phyloP scores from a whole-genome alignment of 2,888 invertebrate genomes.

The Brenthis hecate region DNA sequence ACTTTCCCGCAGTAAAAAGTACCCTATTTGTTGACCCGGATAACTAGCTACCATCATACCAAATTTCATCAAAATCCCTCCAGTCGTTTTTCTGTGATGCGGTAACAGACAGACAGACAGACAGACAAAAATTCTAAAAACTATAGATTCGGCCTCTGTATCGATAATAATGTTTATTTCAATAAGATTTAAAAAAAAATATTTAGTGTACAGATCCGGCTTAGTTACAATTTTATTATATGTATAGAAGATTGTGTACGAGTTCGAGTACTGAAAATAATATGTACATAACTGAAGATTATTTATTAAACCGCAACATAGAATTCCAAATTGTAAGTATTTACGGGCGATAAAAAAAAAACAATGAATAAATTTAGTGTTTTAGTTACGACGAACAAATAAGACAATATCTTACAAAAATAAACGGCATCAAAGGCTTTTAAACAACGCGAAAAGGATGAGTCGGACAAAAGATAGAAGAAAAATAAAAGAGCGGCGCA shows the following conservation, averaged over 20 bases:
- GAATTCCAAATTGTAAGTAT: not conserved
- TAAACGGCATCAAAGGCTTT: constrained; percentile 41
- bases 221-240: too few relatives aligned
- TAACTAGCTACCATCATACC: too few relatives aligned
- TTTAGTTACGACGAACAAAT: constrained; percentile 20
- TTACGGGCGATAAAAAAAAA: constrained; percentile 2
- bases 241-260: not conserved
- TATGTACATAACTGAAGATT: not conserved
- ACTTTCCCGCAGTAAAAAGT: too few relatives aligned
- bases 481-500: constrained; percentile 48
- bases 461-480: constrained; percentile 45
- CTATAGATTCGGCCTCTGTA: too few relatives aligned
- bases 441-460: constrained; percentile 48
- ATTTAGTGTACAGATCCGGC: too few relatives aligned
- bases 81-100: too few relatives aligned
- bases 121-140: too few relatives aligned
- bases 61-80: too few relatives aligned
- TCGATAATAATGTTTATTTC: too few relatives aligned
- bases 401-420: constrained; percentile 53
- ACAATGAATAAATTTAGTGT: not conserved
- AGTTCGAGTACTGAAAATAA: not conserved
- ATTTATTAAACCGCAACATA: not conserved
- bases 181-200: too few relatives aligned
- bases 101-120: too few relatives aligned
- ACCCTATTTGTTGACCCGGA: too few relatives aligned